Conservation (phyloP, 2,888 invertebrate species). For the Malthinus seriepunctatus region DNA sequence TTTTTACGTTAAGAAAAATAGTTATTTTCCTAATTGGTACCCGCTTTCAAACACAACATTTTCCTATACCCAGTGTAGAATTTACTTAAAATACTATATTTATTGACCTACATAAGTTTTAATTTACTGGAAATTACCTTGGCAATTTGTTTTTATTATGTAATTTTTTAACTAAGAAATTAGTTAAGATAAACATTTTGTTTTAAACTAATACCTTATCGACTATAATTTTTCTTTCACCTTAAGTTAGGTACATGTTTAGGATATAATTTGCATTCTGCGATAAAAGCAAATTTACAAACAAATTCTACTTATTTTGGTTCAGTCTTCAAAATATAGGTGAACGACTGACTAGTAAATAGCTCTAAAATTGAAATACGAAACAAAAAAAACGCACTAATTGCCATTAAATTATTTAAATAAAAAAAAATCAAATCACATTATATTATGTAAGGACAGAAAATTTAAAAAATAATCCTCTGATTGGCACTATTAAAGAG, state of each 20-base stretch:
- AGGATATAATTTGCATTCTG: constrained; percentile 15
- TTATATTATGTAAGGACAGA: background rate
- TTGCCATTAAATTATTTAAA: no score
- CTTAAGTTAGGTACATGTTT: constrained; percentile 25
- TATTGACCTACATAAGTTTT: constrained; percentile 19
- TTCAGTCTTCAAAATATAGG: constrained; percentile 24
- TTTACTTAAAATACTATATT: constrained; percentile 21
- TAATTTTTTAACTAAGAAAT: constrained; percentile 4
- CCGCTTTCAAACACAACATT: constrained; percentile 38
- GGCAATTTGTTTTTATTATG: constrained; percentile 19
- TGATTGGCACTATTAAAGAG: constrained; percentile 44
- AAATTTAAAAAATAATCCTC: background rate
- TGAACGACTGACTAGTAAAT: constrained; percentile 24
- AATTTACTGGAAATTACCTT: constrained; percentile 19
- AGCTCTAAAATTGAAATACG: no score
- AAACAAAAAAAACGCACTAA: no score
- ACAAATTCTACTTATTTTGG: constrained; percentile 16
- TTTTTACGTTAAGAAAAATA: constrained; percentile 48
- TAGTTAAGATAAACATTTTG: no score
- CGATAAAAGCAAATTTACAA: constrained; percentile 22
- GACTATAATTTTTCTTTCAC: constrained; percentile 1
- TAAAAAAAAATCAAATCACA: no score
- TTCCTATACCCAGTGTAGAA: constrained; percentile 43
- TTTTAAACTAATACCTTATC: background rate
- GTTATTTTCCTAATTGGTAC: constrained; percentile 45